Evolutionary conservation across 2,888 invertebrate species (phyloP), one percentile per base, ranked within the genome.

Genomic region (Ypsolopha sequella): DNA sequence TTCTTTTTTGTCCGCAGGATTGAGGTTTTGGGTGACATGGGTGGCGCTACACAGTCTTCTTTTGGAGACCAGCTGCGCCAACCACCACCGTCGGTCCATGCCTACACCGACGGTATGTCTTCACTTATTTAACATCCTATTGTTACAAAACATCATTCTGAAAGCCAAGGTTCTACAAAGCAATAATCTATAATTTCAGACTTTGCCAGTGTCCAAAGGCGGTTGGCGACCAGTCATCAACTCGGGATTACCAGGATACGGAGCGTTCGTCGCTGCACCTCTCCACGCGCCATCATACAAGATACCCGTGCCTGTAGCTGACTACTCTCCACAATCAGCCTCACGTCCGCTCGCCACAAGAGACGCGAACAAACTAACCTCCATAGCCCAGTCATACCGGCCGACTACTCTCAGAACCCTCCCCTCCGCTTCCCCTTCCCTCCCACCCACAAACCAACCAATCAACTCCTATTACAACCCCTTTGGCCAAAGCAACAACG

Each of bases 151-250:
- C 24, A 24, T 24, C 24, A 24, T 24, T 24, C 24, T 24, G 2
- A 24, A 24, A 24, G 2, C 2, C 4, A 24, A 24, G 24, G 24
- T 24, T 24, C 24, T 24, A 24, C 24, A 24, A 24, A 24, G 2
- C 24, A 24, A 24, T 24, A 2, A 39, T n/a, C 39, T 39, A 1
- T 6, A 13, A 33, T 85, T 85, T 36, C 78, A 87, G 87, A 68
- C 73, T 54, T 60, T 87, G 57, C 81, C 88, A 56, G 70, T 86
- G 61, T 84, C 88, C 46, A 88, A 89, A 63, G 88, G 90, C 60
- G 90, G 90, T 44, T 90, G 90, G 90, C 74, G 89, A 56, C 90
- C 90, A 41, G 90, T 90, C 24, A 65, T 90, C 11, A 88, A 89
- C 3, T 76, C 82, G 4, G 63, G 74, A 24, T 79, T 82, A 1